Evolutionary conservation across 2,113 vertebrate species (phyloP).

Genomic region (Sorex araneus): DNA sequence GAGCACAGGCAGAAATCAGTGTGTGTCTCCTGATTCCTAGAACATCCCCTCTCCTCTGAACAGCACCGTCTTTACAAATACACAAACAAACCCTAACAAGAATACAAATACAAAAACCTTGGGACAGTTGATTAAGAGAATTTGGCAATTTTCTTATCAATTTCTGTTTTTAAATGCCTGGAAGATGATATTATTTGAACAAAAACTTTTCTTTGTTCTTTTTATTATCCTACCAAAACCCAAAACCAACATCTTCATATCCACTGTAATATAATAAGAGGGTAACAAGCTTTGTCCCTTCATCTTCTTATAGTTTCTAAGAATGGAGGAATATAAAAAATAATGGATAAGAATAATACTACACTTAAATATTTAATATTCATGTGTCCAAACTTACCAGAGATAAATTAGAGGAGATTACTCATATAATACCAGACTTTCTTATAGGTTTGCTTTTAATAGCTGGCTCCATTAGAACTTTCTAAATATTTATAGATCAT

Average conservation of each 20-base stretch:
- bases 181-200: neutral
- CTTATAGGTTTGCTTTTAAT: constrained; percentile 76
- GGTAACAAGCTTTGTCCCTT: neutral
- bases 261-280: neutral
- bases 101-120: constrained; percentile 1
- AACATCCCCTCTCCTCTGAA: neutral
- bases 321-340: neutral
- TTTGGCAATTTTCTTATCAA: neutral
- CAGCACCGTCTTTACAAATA: neutral
- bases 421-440: constrained; percentile 71
- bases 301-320: neutral
- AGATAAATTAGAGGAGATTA: constrained; percentile 68
- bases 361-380: constrained; percentile 71
- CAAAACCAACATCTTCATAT: neutral
- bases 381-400: constrained; percentile 66
- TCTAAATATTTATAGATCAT: constrained; percentile 84
- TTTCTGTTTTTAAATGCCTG: neutral
- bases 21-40: neutral
- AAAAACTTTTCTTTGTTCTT: neutral
- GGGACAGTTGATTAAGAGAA: neutral
- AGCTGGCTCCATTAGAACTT: constrained; percentile 70
- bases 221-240: neutral
- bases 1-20: neutral
- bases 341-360: constrained; percentile 41
- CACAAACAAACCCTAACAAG: neutral